Evolutionary conservation across 2,797 vertebrate genomes (phyloP).

Genomic region (Sebastes ruberrimus): DNA sequence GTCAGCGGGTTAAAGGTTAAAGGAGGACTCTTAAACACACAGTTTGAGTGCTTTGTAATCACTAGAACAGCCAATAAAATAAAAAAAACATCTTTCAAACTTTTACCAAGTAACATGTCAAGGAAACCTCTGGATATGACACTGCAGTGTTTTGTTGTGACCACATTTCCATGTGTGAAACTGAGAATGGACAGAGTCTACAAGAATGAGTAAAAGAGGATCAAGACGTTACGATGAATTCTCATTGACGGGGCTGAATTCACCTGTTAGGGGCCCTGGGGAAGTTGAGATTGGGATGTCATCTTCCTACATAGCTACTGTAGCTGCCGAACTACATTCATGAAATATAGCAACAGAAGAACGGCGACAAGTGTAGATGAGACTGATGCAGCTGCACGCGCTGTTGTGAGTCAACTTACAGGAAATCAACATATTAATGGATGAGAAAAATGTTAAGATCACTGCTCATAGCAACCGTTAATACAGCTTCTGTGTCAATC

Average conservation of each 20-base stretch:
- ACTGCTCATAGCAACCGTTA: not conserved
- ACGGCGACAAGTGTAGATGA: not conserved
- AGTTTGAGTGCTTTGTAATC: not conserved
- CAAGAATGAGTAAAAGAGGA: not conserved
- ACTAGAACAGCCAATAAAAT: slow-evolving; percentile 11
- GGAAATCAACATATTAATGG: not conserved
- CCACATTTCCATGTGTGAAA: not conserved
- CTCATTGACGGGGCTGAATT: not conserved
- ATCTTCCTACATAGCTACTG: not conserved
- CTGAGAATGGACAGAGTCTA: not conserved
- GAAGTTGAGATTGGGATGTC: not conserved
- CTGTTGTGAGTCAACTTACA: not conserved
- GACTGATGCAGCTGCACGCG: not conserved
- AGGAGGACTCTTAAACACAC: not conserved
- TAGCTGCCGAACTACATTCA: not conserved
- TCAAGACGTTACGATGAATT: not conserved
- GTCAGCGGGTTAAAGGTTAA: slow-evolving; percentile 19
- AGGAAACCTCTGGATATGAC: not conserved
- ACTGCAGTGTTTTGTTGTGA: not conserved
- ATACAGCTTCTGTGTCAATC: not conserved
- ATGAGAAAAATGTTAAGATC: not conserved
- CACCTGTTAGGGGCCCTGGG: not conserved
- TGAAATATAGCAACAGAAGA: not conserved
- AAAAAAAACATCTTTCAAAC: not conserved
- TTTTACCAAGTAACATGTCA: not conserved